Evolutionary conservation across 2,888 invertebrate species (phyloP).

Genomic region (Omphaloscelis lunosa): DNA sequence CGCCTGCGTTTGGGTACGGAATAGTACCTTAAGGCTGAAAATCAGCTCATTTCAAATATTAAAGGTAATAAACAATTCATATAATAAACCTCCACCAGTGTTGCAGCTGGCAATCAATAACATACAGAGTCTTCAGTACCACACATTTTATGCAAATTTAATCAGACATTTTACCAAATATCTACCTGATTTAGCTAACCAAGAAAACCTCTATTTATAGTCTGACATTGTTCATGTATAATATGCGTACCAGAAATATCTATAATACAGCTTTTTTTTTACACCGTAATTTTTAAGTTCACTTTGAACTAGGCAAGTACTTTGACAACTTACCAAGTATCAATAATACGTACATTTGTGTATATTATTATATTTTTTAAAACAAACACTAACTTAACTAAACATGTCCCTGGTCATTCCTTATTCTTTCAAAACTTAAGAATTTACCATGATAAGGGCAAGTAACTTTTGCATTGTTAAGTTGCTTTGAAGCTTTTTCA

Average conservation of each 20-base stretch:
- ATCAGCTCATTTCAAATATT: neutral
- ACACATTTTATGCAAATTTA: neutral
- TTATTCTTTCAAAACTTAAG: neutral
- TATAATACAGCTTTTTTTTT: neutral
- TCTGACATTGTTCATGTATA: neutral
- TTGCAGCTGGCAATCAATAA: neutral
- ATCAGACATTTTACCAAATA: neutral
- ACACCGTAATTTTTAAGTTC: neutral
- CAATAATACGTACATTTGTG: neutral
- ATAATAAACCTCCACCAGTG: neutral
- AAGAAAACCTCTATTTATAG: too few species aligned
- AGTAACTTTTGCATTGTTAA: constrained; percentile 8
- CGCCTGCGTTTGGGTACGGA: too few species aligned
- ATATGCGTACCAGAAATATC: neutral
- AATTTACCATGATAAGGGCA: neutral
- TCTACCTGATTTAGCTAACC: neutral
- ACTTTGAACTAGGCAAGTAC: neutral
- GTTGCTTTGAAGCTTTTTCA: constrained; percentile 8
- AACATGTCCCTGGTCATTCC: neutral
- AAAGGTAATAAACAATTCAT: neutral
- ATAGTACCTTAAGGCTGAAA: too few species aligned
- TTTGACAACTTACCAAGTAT: neutral
- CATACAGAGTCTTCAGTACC: too few species aligned
- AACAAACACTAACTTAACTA: neutral
- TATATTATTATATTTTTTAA: neutral